A percentile compares a stretch with the other conserved stretches of the same genome.
Evolutionary conservation across 2,113 vertebrate species (phyloP).

Genomic region (Ailuropoda melanoleuca): DNA sequence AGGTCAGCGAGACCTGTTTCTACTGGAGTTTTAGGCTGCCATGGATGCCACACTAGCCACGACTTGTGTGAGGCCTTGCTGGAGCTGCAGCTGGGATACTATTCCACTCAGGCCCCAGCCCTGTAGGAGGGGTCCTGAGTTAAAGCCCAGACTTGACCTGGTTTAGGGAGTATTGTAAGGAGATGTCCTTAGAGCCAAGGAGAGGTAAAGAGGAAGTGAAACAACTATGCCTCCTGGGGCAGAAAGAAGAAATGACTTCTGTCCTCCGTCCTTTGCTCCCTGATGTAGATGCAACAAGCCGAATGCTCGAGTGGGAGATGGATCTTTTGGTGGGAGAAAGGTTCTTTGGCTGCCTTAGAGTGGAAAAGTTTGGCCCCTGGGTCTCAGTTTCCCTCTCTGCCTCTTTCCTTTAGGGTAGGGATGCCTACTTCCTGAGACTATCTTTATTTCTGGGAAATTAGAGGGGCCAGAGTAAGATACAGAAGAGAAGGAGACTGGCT

Average conservation of each 20-base stretch:
- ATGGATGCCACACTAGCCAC: background rate
- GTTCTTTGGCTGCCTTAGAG: background rate
- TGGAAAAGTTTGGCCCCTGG: background rate
- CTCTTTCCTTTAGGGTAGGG: background rate
- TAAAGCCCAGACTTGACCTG: background rate
- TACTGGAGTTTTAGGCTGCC: background rate
- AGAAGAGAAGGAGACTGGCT: background rate
- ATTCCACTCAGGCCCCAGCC: background rate
- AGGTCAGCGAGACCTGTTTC: background rate
- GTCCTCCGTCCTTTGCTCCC: background rate
- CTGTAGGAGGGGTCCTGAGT: background rate
- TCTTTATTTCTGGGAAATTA: background rate
- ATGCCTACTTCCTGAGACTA: background rate
- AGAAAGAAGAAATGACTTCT: background rate
- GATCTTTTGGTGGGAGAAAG: background rate
- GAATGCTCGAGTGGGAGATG: background rate
- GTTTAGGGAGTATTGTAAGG: background rate
- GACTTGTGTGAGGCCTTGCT: fast-evolving
- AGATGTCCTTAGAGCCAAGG: background rate
- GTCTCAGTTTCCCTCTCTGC: background rate
- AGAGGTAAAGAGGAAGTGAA: background rate
- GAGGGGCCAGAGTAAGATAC: background rate
- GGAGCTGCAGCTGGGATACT: background rate
- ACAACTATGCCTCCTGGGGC: background rate
- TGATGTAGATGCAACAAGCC: background rate